Conservation (phyloP, 2,797 vertebrate genomes). For the Poliocrania exsul region DNA sequence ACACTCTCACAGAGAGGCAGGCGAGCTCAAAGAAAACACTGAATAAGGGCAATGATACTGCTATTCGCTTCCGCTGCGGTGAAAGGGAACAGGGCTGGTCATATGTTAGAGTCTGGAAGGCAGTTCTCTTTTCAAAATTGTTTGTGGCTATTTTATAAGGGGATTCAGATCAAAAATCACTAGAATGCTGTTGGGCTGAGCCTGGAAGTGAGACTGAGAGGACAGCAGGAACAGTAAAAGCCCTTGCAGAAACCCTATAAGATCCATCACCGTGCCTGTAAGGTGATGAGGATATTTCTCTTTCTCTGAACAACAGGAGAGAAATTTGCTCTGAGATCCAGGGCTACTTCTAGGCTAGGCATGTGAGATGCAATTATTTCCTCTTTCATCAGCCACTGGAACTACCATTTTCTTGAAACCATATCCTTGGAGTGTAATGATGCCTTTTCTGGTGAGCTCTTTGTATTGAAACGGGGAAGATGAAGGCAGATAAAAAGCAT, state of each 20-base stretch:
- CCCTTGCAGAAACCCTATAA: not conserved
- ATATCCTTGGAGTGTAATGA: slow-evolving; percentile 39
- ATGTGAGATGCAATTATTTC: slow-evolving; percentile 54
- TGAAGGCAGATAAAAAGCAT: not conserved
- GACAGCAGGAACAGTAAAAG: not conserved
- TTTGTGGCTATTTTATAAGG: not conserved
- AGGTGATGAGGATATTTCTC: slow-evolving; percentile 40
- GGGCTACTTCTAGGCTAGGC: slow-evolving; percentile 39
- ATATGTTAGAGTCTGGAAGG: not conserved
- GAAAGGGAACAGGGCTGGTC: not conserved
- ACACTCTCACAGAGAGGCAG: not conserved
- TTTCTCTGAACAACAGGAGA: slow-evolving; percentile 48
- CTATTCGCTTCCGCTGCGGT: not conserved
- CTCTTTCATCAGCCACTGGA: slow-evolving; percentile 65
- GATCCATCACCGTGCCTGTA: not conserved
- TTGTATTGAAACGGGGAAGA: not conserved
- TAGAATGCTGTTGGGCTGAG: not conserved
- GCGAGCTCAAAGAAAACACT: not conserved
- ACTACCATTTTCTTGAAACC: slow-evolving; percentile 66
- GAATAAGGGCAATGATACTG: not conserved
- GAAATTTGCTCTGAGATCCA: slow-evolving; percentile 36
- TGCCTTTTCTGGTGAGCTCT: slow-evolving; percentile 7
- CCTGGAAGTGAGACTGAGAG: not conserved
- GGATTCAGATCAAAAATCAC: not conserved
- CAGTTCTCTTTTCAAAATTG: not conserved